A percentile compares a stretch with the other conserved stretches of the same genome.
Evolutionary conservation across 2,113 vertebrate genomes (phyloP).

Genomic region (Chamaea fasciata): DNA sequence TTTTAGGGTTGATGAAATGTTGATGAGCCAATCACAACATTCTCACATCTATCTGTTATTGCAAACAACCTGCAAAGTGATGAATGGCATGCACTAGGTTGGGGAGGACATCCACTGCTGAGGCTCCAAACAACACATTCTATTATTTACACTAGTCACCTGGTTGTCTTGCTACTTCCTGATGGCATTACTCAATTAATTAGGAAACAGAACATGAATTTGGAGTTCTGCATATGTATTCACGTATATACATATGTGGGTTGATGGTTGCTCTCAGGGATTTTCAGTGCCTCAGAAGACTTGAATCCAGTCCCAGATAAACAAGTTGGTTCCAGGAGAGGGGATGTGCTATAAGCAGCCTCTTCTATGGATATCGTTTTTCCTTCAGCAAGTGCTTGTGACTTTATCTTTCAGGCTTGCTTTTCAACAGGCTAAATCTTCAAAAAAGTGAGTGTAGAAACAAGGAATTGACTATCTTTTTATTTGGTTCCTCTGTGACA

Average conservation of each 20-base stretch:
- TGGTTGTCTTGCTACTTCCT: neutral
- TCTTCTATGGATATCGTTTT: neutral
- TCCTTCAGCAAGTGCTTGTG: neutral
- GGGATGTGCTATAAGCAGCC: neutral
- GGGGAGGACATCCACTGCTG: neutral
- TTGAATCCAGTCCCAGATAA: conserved; percentile 14
- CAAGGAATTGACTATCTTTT: neutral
- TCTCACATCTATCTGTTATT: neutral
- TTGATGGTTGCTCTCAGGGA: neutral
- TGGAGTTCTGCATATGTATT: neutral
- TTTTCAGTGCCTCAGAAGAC: neutral
- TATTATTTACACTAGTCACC: neutral
- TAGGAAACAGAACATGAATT: neutral
- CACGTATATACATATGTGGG: neutral
- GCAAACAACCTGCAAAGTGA: neutral
- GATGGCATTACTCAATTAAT: neutral
- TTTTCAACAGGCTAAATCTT: neutral
- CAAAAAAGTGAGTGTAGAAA: neutral
- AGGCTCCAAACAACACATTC: neutral
- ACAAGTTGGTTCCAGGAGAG: neutral
- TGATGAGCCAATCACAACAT: conserved; percentile 14
- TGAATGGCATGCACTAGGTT: neutral
- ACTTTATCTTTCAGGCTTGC: neutral
- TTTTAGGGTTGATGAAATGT: neutral
- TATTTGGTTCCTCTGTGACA: neutral